phyloP scores from a whole-genome alignment of 2,888 invertebrate genomes.

The Lasioglossum calceatum region DNA sequence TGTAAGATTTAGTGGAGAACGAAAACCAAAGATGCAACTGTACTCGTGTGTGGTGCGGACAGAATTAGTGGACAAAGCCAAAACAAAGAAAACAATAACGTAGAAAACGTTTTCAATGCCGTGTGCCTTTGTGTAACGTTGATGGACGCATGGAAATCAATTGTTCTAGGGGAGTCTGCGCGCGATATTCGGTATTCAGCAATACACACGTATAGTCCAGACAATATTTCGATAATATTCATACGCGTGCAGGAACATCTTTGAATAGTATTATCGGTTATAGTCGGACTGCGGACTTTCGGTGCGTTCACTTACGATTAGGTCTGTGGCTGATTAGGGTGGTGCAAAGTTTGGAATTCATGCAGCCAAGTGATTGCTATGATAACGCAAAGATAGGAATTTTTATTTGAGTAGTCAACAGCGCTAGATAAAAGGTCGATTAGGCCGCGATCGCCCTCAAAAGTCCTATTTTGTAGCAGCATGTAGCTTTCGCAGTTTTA shows the following conservation, averaged over 20 bases:
- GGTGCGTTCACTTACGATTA: not conserved
- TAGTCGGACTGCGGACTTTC: not conserved
- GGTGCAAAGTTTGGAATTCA: not conserved
- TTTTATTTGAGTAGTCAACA: too few species aligned
- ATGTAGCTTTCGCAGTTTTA: too few species aligned
- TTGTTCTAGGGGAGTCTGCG: not conserved
- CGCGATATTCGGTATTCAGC: not conserved
- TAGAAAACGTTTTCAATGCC: slow-evolving; percentile 41
- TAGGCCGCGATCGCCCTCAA: too few species aligned
- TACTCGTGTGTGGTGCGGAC: slow-evolving; percentile 21
- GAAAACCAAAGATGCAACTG: slow-evolving; percentile 51
- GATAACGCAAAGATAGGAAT: too few species aligned
- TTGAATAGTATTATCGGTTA: not conserved
- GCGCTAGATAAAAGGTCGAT: too few species aligned
- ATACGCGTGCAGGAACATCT: slow-evolving; percentile 18
- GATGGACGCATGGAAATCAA: slow-evolving; percentile 9
- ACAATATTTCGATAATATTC: slow-evolving; percentile 4
- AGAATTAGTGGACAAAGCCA: slow-evolving; percentile 13
- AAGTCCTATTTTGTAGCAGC: too few species aligned
- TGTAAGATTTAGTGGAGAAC: slow-evolving; percentile 14
- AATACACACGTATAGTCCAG: not conserved
- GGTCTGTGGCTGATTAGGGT: not conserved
- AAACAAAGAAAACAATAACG: not conserved
- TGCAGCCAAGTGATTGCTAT: not conserved
- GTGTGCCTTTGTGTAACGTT: slow-evolving; percentile 60